Percentiles rank a stretch among this genome's conserved stretches.
Conservation (phyloP, 92 coral and sea anemone genomes). For the Porites rus region DNA sequence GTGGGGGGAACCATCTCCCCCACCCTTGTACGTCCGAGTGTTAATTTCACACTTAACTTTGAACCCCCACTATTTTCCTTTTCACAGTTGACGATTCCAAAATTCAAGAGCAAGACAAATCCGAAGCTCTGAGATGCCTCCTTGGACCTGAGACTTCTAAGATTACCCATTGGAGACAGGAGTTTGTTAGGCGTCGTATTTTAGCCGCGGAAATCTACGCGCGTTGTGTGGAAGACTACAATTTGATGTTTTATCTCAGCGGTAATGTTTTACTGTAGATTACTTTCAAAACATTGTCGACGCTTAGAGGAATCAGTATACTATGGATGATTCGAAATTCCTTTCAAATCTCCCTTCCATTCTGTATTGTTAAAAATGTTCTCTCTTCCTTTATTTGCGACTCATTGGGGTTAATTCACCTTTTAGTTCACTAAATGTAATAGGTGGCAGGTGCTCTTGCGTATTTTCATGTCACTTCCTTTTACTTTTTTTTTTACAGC, state of each 20-base stretch:
- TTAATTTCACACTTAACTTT: too few species aligned
- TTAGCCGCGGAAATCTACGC: conserved; percentile 30
- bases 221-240: conserved; percentile 25
- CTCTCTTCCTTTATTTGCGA: neutral
- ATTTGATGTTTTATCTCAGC: conserved; percentile 11
- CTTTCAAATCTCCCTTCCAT: neutral
- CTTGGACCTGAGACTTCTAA: neutral
- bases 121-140: neutral
- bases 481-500: neutral
- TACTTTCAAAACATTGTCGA: neutral
- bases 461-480: neutral
- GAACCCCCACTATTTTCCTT: too few species aligned
- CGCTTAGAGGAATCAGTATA: neutral
- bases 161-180: conserved; percentile 41
- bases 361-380: neutral
- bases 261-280: neutral
- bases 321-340: neutral
- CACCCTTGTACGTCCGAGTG: too few species aligned
- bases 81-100: too few species aligned
- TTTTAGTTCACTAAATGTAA: too few species aligned
- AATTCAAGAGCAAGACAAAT: neutral
- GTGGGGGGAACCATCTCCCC: too few species aligned
- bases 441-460: too few species aligned
- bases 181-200: conserved; percentile 29
- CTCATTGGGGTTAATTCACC: too few species aligned